Evolutionary conservation across 2,113 vertebrate species (phyloP).

Genomic region (Hirundichthys speculiger): DNA sequence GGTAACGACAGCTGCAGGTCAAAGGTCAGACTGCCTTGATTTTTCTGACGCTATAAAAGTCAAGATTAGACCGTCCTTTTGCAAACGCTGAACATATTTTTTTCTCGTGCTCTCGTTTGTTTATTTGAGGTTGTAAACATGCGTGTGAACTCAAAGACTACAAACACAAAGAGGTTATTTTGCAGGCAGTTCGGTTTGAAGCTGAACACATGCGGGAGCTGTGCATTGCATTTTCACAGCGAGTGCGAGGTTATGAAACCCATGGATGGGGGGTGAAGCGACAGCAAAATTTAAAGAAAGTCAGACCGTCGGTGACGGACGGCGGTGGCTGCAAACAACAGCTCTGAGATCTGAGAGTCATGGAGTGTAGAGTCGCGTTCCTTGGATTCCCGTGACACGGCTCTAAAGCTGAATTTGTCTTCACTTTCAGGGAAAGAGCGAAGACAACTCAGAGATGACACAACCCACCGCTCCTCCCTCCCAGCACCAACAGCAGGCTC

Average conservation of each 20-base stretch:
- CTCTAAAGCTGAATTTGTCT: constrained; percentile 5
- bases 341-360: not conserved
- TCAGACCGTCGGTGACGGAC: rapidly evolving
- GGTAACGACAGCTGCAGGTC: constrained; percentile 25
- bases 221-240: not conserved
- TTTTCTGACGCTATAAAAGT: constrained; percentile 36
- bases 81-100: not conserved
- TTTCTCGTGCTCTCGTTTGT: too few species aligned
- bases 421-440: constrained; percentile 79
- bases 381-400: too few species aligned
- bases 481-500: constrained; percentile 64
- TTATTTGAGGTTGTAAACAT: too few species aligned
- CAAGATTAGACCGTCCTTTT: constrained; percentile 24
- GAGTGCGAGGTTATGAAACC: not conserved
- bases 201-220: not conserved
- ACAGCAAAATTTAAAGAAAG: constrained; percentile 3
- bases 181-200: not conserved
- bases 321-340: not conserved
- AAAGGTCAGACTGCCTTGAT: constrained; percentile 32
- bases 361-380: not conserved
- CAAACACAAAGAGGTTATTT: not conserved
- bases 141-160: not conserved
- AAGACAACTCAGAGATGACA: constrained; percentile 80
- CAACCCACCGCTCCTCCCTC: constrained; percentile 54
- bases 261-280: not conserved